Evolutionary conservation across 2,797 vertebrate genomes (phyloP).

Genomic region (Spinus pinus): DNA sequence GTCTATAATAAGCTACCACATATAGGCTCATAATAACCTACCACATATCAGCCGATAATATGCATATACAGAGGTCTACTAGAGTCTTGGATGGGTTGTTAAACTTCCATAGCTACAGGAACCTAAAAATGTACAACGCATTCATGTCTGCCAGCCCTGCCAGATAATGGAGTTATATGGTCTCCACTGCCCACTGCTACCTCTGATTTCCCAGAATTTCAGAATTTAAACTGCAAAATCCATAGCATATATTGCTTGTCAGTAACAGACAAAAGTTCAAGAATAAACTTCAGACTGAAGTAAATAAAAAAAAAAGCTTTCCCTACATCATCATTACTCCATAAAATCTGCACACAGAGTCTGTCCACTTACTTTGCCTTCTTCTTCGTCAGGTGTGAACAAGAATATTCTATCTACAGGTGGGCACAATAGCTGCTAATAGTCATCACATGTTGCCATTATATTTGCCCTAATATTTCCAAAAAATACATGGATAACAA

Average conservation of each 20-base stretch:
- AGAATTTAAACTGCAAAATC: background rate
- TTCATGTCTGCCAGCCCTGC: background rate
- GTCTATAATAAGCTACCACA: background rate
- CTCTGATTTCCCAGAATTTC: background rate
- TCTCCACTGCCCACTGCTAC: background rate
- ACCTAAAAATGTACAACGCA: background rate
- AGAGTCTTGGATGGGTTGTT: background rate
- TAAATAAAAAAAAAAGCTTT: background rate
- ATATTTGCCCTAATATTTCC: background rate
- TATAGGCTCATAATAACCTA: background rate
- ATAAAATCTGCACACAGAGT: background rate
- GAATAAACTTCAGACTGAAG: background rate
- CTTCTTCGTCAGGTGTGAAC: background rate
- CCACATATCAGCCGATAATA: background rate
- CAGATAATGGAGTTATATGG: background rate
- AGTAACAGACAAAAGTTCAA: background rate
- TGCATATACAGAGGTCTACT: background rate
- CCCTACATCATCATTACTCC: background rate
- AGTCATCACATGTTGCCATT: background rate
- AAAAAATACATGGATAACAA: background rate
- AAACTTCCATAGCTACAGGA: background rate
- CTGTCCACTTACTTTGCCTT: background rate
- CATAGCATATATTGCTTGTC: background rate
- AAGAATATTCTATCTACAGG: background rate
- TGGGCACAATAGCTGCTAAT: background rate